Percentiles rank a stretch among this genome's conserved stretches.
Evolutionary conservation across 53 echinoderm and acorn worm genomes (phyloP).

Genomic region (Holothuria scabra): DNA sequence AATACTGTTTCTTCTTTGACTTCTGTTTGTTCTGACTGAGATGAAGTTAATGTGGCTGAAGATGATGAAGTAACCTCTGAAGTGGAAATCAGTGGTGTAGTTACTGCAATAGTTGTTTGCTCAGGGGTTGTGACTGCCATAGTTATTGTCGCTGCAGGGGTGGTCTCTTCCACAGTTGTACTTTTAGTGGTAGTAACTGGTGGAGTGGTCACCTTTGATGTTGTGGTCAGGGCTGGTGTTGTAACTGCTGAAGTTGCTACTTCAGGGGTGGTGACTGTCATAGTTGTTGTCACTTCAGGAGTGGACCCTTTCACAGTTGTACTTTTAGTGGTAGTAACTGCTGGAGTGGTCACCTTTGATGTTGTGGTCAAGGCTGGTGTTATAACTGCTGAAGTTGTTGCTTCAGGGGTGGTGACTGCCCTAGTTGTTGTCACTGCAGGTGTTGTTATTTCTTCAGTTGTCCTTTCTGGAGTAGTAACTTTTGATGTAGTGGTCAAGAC

Average conservation of each 20-base stretch:
- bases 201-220: not conserved
- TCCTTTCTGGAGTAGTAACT: not conserved
- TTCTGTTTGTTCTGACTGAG: no score
- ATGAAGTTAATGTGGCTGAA: not conserved
- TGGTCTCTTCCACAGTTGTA: no score
- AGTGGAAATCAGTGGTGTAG: slow-evolving; percentile 22
- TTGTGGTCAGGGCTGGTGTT: slow-evolving; percentile 4
- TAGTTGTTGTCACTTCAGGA: not conserved
- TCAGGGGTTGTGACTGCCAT: no score
- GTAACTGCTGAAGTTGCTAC: slow-evolving; percentile 20
- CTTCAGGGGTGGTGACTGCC: no score
- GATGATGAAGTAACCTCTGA: not conserved
- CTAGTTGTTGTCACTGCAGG: no score
- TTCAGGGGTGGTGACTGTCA: not conserved
- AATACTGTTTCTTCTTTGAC: no score
- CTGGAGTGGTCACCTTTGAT: slow-evolving; percentile 35
- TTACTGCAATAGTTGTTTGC: slow-evolving; percentile 9
- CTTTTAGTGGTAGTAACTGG: no score
- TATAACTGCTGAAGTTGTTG: not conserved
- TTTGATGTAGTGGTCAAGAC: slow-evolving; percentile 44
- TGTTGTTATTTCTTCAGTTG: no score
- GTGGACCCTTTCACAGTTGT: not conserved
- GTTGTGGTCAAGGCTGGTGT: slow-evolving; percentile 19
- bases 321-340: not conserved
- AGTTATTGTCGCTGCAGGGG: not conserved